Conservation (phyloP, 2,797 vertebrate genomes). For the Cuculus canorus region DNA sequence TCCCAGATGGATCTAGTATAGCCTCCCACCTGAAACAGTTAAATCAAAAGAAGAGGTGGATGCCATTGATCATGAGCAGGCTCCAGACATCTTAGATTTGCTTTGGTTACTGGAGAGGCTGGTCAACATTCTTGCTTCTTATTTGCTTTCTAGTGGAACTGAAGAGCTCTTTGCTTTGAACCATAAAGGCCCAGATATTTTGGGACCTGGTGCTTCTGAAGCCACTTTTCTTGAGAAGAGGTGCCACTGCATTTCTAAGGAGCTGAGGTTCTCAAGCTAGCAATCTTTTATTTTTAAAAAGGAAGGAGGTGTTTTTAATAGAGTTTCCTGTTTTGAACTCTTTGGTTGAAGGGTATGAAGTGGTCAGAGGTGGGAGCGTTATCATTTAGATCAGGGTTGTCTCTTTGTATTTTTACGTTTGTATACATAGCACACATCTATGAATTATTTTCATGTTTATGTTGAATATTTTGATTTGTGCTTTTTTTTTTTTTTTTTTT, state of each 20-base stretch:
- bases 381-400: background rate
- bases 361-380: background rate
- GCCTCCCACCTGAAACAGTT: background rate
- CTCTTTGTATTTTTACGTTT: background rate
- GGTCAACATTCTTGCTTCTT: background rate
- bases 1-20: background rate
- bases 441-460: background rate
- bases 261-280: background rate
- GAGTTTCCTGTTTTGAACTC: conserved; percentile 51
- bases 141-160: background rate
- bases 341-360: background rate
- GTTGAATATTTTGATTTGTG: background rate
- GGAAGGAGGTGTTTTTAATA: conserved; percentile 45
- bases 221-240: background rate
- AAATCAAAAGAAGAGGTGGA: background rate
- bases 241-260: background rate
- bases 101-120: background rate
- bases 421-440: background rate
- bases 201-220: background rate
- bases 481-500: background rate
- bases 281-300: conserved; percentile 24
- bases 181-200: background rate
- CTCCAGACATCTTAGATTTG: background rate
- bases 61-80: background rate
- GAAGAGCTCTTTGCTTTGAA: background rate